Evolutionary conservation across 1,140 invertebrate genomes (phyloP).

Genomic region (Drosophila pruinosa): DNA sequence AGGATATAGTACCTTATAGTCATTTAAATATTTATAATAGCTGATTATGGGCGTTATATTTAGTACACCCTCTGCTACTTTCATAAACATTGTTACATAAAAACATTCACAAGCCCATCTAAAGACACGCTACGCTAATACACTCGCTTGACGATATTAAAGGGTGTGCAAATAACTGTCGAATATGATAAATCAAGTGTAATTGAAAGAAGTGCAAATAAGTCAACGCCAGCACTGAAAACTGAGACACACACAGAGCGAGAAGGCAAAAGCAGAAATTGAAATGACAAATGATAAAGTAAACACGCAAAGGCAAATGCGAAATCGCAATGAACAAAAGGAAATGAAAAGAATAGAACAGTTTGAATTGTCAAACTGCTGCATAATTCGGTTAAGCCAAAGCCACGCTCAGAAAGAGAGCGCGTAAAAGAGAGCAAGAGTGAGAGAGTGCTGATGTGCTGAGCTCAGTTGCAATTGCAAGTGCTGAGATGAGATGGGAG

Average conservation of each 20-base stretch:
- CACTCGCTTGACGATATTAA: background rate
- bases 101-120: too few relatives aligned
- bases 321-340: slow-evolving; percentile 18
- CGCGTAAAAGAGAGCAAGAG: background rate
- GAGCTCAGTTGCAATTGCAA: slow-evolving; percentile 36
- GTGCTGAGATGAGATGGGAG: background rate
- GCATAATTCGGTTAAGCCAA: slow-evolving; percentile 15
- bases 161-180: slow-evolving; percentile 59
- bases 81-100: too few relatives aligned
- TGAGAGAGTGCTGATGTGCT: slow-evolving; percentile 18
- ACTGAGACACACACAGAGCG: slow-evolving; percentile 24
- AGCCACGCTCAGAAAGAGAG: background rate
- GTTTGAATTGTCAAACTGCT: slow-evolving; percentile 12
- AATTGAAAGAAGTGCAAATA: slow-evolving; percentile 81
- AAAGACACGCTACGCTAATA: too few relatives aligned
- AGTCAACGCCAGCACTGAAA: slow-evolving; percentile 65
- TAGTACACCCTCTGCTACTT: background rate
- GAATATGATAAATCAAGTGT: slow-evolving; percentile 80
- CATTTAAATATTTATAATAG: too few relatives aligned
- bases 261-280: background rate
- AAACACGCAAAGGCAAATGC: slow-evolving; percentile 37
- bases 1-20: too few relatives aligned
- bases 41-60: background rate
- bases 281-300: slow-evolving; percentile 34
- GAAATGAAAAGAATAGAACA: slow-evolving; percentile 12